Evolutionary conservation across 2,797 vertebrate species (phyloP), one percentile per base, ranked within the genome.

Genomic region (Galaxias olidus): DNA sequence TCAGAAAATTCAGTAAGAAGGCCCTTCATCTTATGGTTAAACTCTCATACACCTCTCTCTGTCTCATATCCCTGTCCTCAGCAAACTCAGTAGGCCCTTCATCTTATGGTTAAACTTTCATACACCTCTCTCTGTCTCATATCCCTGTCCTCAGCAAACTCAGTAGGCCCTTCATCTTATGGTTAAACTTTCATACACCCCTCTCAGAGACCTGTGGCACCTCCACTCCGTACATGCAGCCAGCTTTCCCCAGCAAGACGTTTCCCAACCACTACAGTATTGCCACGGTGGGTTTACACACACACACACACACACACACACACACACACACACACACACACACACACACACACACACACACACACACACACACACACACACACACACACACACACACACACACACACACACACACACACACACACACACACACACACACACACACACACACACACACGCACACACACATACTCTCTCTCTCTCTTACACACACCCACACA

Each of bases 221-320:
- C 0, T 91, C 91, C 0, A 59, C 90, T 11, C 63, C 86, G 0
- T 92, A 75, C 73, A 92, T 93, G 87, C 91, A 93, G 76, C 71
- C 92, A 0, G 83, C 85, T 0, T 93, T 93, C 72, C 92, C 92
- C 10, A 93, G 78, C 69, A 92, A 89, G 79, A 93, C 91, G 0
- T 93, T 92, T 51, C 92, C 92, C 0, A 93, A 93, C 47, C 92
- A 93, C 73, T 93, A 93, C 78, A 86, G 87, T 53, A 92, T 93
- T 4, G 91, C 74, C 0, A 93, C 91, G 75, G 92, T 93, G 68
- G 74, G 77, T 41, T 41, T 73, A n/a, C 19, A 1, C 0, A 18
- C 12, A 50, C 14, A 81, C 10, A 41, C 59, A n/a, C 55, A 47
- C 30, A 43, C 12, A 41, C 56, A 59, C 43, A 18, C 57, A 41